Conservation (phyloP, 2,113 vertebrate species). For the Perccottus glenii region DNA sequence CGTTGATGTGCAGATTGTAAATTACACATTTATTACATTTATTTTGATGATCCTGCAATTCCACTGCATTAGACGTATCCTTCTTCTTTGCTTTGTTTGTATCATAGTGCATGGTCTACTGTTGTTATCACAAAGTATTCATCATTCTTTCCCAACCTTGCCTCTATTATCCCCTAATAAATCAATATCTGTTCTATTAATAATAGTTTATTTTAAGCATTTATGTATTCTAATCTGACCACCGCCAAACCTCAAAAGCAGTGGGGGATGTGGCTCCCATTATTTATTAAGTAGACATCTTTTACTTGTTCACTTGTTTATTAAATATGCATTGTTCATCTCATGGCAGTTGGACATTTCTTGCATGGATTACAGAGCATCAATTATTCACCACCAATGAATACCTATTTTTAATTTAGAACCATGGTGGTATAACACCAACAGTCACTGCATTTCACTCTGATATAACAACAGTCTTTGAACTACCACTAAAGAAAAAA, state of each 20-base stretch:
- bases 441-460: constrained; percentile 48
- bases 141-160: too few species aligned
- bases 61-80: too few species aligned
- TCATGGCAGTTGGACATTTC: constrained; percentile 70
- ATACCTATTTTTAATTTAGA: constrained; percentile 62
- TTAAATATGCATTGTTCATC: constrained; percentile 74
- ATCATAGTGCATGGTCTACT: too few species aligned
- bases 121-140: too few species aligned
- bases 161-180: too few species aligned
- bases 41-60: too few species aligned
- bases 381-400: constrained; percentile 68
- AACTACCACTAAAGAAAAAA: neutral
- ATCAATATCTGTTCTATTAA: too few species aligned
- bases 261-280: constrained; percentile 32
- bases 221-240: constrained; percentile 16
- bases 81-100: too few species aligned
- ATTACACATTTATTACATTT: too few species aligned
- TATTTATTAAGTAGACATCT: constrained; percentile 68
- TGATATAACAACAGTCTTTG: neutral
- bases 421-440: constrained; percentile 21
- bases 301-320: constrained; percentile 58
- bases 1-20: too few species aligned
- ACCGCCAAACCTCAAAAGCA: constrained; percentile 3
- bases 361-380: constrained; percentile 69
- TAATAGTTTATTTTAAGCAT: too few species aligned